Percentiles rank a stretch among this genome's conserved stretches.
Evolutionary conservation across 2,888 invertebrate species (phyloP).

Genomic region (Apodemia mormo): DNA sequence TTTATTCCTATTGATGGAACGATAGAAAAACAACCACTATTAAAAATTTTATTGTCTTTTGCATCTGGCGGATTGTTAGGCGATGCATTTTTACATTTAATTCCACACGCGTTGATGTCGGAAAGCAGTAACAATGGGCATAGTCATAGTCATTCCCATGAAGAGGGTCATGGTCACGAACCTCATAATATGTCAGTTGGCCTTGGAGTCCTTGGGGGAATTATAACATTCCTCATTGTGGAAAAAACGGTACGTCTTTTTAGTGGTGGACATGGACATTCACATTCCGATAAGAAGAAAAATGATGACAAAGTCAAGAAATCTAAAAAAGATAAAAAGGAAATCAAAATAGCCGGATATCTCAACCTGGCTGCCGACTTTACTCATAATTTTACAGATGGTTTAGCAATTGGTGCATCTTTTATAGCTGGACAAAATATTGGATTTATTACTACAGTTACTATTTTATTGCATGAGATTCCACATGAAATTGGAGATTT

Average conservation of each 20-base stretch:
- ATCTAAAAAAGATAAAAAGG: constrained; percentile 64
- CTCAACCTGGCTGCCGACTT: constrained; percentile 99
- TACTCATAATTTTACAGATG: constrained; percentile 99
- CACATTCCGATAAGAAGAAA: constrained; percentile 81
- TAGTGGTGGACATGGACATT: constrained; percentile 91
- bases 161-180: constrained; percentile 62
- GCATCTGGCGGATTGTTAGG: constrained; percentile 98
- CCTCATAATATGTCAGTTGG: constrained; percentile 94
- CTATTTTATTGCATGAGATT: constrained; percentile 98
- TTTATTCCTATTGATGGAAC: constrained; percentile 95
- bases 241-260: constrained; percentile 95
- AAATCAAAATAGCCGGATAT: constrained; percentile 86
- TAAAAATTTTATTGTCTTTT: constrained; percentile 95
- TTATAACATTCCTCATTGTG: constrained; percentile 94
- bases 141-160: constrained; percentile 80
- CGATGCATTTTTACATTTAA: constrained; percentile 98
- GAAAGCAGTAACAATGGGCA: constrained; percentile 69
- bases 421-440: constrained; percentile 94
- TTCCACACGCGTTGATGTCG: constrained; percentile 93
- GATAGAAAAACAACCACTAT: constrained; percentile 90
- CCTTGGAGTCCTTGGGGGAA: constrained; percentile 96
- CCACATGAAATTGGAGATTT: constrained; percentile 99
- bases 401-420: constrained; percentile 98
- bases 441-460: constrained; percentile 95
- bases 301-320: constrained; percentile 65